phyloP scores from a whole-genome alignment of 1,140 invertebrate genomes.

The Melipona quadrifasciata region DNA sequence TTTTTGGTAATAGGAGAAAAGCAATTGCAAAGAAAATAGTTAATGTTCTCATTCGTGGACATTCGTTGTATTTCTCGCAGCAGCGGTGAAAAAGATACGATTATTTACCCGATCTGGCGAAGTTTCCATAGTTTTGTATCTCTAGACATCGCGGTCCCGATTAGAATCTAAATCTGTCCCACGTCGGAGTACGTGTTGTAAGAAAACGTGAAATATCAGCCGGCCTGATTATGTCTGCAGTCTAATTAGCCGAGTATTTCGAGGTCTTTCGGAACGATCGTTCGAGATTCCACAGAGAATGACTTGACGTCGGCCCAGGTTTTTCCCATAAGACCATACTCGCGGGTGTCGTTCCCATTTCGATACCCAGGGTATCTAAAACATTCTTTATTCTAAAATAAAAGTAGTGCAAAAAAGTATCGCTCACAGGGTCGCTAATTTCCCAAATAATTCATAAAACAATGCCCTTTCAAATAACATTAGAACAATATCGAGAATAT shows the following conservation, averaged over 20 bases:
- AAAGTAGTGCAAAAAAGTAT: too few relatives aligned
- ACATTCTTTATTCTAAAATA: too few relatives aligned
- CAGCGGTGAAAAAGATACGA: neutral
- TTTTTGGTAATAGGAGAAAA: neutral
- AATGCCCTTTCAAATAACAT: too few relatives aligned
- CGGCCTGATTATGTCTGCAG: neutral
- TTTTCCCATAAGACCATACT: slow-evolving; percentile 8
- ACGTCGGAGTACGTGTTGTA: slow-evolving; percentile 3
- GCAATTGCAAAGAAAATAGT: too few relatives aligned
- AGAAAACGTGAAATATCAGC: slow-evolving; percentile 43
- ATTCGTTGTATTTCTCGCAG: too few relatives aligned
- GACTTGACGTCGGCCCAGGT: neutral
- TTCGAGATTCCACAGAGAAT: slow-evolving; percentile 8
- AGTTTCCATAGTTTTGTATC: slow-evolving; percentile 1
- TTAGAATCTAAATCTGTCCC: slow-evolving; percentile 28
- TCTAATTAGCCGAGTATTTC: slow-evolving; percentile 25
- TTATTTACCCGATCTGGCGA: neutral
- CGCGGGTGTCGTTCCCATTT: neutral
- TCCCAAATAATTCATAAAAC: too few relatives aligned
- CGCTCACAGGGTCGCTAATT: too few relatives aligned
- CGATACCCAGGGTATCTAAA: too few relatives aligned
- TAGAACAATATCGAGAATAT: too few relatives aligned
- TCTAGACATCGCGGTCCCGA: neutral
- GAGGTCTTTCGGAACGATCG: slow-evolving; percentile 12
- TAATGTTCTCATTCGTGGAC: too few relatives aligned